Evolutionary conservation across 30 jellyfish, hydroid and myxozoan genomes (phyloP).

Genomic region (Catostylus mosaicus): DNA sequence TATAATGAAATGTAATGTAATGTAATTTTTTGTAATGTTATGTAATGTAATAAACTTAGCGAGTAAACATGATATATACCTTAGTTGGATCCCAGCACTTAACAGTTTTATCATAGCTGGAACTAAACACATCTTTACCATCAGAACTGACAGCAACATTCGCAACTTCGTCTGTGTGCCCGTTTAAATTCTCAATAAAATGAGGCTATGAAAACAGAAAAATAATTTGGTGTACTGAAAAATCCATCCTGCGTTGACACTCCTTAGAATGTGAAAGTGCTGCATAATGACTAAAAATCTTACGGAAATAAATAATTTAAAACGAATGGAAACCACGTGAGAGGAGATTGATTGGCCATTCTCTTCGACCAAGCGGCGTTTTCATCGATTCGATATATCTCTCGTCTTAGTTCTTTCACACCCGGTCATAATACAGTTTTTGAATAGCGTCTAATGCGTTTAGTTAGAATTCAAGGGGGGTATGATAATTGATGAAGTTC

Average conservation of each 20-base stretch:
- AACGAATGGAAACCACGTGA: no score
- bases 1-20: neutral
- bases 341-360: no score
- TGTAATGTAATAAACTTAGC: neutral
- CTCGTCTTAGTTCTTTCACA: no score
- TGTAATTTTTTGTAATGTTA: neutral
- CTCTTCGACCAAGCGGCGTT: no score
- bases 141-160: slow-evolving; percentile 53
- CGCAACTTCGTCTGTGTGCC: slow-evolving; percentile 76
- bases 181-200: slow-evolving; percentile 60
- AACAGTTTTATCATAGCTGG: slow-evolving; percentile 69
- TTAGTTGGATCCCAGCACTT: slow-evolving; percentile 67
- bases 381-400: no score
- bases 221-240: neutral
- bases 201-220: slow-evolving; percentile 67
- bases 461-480: no score
- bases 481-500: no score
- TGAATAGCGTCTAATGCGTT: no score
- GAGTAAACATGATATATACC: slow-evolving; percentile 27
- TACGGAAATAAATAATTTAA: no score
- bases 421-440: no score
- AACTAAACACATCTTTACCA: slow-evolving; percentile 64
- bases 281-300: no score
- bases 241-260: neutral
- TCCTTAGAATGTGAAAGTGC: no score